Evolutionary conservation across 2,888 invertebrate species (phyloP).

Genomic region (Amitus sp.): DNA sequence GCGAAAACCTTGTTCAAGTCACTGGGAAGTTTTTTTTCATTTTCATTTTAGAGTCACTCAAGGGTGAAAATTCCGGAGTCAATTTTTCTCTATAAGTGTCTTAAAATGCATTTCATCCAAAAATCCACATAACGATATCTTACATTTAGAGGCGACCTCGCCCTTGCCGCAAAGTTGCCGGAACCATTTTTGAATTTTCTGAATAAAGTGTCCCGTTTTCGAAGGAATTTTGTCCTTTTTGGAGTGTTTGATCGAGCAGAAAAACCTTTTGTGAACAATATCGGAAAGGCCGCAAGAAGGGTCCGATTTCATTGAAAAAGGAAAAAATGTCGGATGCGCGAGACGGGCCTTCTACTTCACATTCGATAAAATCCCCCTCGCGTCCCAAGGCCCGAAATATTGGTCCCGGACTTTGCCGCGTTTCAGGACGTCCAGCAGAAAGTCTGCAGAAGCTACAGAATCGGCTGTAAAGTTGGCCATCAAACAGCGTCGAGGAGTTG

Average conservation of each 20-base stretch:
- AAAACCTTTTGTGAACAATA: conserved; percentile 40
- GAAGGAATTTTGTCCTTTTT: conserved; percentile 42
- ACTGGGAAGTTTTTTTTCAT: too few species aligned
- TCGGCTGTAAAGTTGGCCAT: conserved; percentile 31
- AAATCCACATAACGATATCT: conserved; percentile 32
- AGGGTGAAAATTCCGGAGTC: too few species aligned
- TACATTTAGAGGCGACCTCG: conserved; percentile 45
- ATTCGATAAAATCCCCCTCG: not conserved
- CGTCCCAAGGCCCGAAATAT: not conserved
- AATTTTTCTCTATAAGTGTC: too few species aligned
- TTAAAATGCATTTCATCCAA: too few species aligned
- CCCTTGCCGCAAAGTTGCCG: conserved; percentile 47
- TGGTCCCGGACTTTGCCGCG: conserved; percentile 26
- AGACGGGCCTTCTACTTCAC: not conserved
- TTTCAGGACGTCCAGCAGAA: conserved; percentile 29
- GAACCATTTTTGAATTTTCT: conserved; percentile 55
- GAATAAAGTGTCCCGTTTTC: conserved; percentile 47
- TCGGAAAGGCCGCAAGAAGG: conserved; percentile 23
- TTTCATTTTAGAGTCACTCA: too few species aligned
- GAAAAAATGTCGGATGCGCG: not conserved
- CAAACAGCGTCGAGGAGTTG: conserved; percentile 19
- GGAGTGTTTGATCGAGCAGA: conserved; percentile 34
- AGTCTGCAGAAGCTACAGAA: conserved; percentile 29
- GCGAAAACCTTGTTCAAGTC: too few species aligned
- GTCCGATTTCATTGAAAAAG: conserved; percentile 1